Evolutionary conservation across 2,888 invertebrate species (phyloP), one percentile per base, ranked within the genome.

Genomic region (Athripsodes cinereus): DNA sequence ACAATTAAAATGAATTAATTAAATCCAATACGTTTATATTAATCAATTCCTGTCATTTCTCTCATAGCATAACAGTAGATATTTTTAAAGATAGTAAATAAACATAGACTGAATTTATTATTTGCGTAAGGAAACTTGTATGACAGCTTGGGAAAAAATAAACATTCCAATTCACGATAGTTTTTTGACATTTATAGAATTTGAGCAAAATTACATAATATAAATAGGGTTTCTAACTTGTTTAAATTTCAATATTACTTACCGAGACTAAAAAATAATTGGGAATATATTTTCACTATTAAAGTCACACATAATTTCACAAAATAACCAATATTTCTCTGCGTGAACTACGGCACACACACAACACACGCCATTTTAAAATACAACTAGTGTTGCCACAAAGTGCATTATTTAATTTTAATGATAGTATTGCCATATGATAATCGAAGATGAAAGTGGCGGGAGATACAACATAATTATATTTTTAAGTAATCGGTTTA

Each of bases 341-440:
- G 35, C 59, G 52, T 53, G 48, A 19, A 53, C 49, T 26, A 51
- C 52, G 31, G 56, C 19, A 48, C 50, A 50, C 56, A 59, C 56
- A 51, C 53, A 53, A 59, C 59, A 53, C 59, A 22, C 59, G 56
- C 59, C 59, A 59, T 59, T 52, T 59, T 59, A 22, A 44, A 53
- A 50, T 51, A 35, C 44, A 47, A 56, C 56, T 59, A 35, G 50
- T 53, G 46, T 56, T 59, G 53, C 56, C 53, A 55, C 8, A n/a
- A n/a, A n/a, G n/a, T n/a, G n/a, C n/a, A n/a, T n/a, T n/a, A n/a
- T n/a, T n/a, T n/a, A n/a, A n/a, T n/a, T n/a, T n/a, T n/a, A n/a
- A n/a, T n/a, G n/a, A n/a, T n/a, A n/a, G n/a, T n/a, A n/a, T n/a
- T n/a, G n/a, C n/a, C n/a, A n/a, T n/a, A n/a, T n/a, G n/a, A n/a